These are phyloP conservation scores for Datnioides undecimradiatus DNA, from an alignment of 2,113 vertebrate species.

Conservation along the genomic window DNA sequence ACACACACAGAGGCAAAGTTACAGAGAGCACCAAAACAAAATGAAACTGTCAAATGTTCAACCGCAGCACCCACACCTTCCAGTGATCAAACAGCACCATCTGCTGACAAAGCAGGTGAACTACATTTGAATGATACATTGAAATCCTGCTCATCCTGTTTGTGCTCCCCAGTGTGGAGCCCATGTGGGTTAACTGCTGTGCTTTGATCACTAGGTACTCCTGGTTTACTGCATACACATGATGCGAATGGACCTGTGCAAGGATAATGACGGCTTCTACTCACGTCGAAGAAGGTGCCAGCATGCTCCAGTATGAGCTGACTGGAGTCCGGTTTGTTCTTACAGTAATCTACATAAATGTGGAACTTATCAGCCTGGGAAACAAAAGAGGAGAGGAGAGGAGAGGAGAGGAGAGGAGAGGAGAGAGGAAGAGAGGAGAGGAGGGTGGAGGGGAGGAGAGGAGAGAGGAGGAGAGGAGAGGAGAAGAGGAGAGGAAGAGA, in stretches of 20 bases:
- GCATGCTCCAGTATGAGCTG: conserved; percentile 98
- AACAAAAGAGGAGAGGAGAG: background rate
- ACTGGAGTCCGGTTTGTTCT: conserved; percentile 99
- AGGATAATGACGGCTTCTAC: conserved; percentile 60
- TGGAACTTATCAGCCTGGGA: conserved; percentile 98
- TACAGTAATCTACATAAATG: conserved; percentile 99
- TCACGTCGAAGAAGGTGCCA: conserved; percentile 97
- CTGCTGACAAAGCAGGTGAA: conserved; percentile 46
- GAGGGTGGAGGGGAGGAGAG: background rate
- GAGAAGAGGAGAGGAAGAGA: background rate
- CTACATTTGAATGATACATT: background rate
- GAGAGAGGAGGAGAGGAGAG: background rate
- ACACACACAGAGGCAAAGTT: background rate
- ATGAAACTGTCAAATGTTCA: background rate
- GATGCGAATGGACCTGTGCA: background rate
- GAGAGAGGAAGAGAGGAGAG: background rate
- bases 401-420: background rate
- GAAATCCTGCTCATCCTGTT: background rate
- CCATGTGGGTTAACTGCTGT: background rate
- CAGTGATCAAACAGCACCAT: conserved; percentile 39
- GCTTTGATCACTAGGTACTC: background rate
- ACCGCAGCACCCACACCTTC: too few species aligned
- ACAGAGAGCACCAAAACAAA: background rate
- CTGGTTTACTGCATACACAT: too few species aligned
- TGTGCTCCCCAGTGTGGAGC: background rate